Evolutionary conservation across 35 echinoderm and acorn worm genomes (phyloP), one percentile per base, ranked within the genome.

Genomic region (Diadema setosum): DNA sequence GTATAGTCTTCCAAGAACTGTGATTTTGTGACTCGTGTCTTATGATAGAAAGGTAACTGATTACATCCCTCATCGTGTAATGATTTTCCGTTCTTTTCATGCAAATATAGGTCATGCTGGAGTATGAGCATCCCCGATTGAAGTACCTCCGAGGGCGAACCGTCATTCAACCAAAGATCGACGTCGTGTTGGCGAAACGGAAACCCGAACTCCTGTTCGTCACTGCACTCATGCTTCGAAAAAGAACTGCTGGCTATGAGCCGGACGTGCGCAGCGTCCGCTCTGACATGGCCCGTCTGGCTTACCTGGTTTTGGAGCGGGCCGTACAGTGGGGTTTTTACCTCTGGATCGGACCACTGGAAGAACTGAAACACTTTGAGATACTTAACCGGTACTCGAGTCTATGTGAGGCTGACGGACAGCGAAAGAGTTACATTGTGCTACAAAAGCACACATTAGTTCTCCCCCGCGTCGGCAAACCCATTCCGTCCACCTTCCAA

Each of bases 271-370:
- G 95, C 57, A 80, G 82, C 48, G 70, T 91, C 18, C 60, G 91
- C 11, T 90, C 88, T 7, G 95, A 97, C 42, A 97, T 97, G 95
- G 88, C 95, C 8, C 92, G 95, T 14, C 48, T 94, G 55, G 95
- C 95, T 1, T 94, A 90, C 42, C 67, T 97, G 31, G 84, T 97
- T 25, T 60, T 97, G 20, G 95, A 97, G 58, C 75, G 91, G 33
- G 88, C 83, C 17, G 81, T 70, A 46, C 78, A 88, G 24, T 97
- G 95, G 95, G 95, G 91, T 4, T 97, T 97, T 70, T 97, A 91
- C 45, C 59, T 97, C 18, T 97, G 95, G 95, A 65, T 87, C 5
- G 95, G 95, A 8, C 90, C 91, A 5, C 41, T 97, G 7, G 91
- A 97, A 20, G 95, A 97, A 81, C 52, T 97, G 26, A 81, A 88